Evolutionary conservation across 1,140 invertebrate genomes (phyloP).

Genomic region (Diuraphis noxia): DNA sequence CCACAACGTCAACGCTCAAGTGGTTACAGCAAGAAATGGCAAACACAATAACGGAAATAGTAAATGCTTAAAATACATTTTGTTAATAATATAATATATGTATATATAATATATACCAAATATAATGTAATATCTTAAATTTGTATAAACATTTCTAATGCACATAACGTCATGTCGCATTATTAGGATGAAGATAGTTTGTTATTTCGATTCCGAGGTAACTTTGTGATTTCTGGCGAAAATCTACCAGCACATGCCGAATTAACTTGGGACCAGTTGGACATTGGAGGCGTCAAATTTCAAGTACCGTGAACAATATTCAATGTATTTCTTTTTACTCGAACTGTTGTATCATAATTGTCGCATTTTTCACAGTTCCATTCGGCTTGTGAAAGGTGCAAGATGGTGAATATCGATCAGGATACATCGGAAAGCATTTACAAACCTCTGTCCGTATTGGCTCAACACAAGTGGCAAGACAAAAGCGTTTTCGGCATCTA

Average conservation of each 20-base stretch:
- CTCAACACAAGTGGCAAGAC: conserved; percentile 69
- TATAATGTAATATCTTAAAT: too few relatives aligned
- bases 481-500: conserved; percentile 81
- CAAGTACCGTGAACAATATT: conserved; percentile 63
- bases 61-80: background rate
- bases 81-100: background rate
- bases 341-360: too few relatives aligned
- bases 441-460: conserved; percentile 82
- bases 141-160: too few relatives aligned
- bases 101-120: too few relatives aligned
- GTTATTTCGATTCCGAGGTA: conserved; percentile 65
- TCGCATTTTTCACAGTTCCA: conserved; percentile 66
- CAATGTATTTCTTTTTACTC: background rate
- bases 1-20: conserved; percentile 75
- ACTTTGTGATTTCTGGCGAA: conserved; percentile 63
- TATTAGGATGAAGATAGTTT: conserved; percentile 61
- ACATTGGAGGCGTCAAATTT: conserved; percentile 72
- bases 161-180: too few relatives aligned
- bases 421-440: conserved; percentile 75
- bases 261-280: conserved; percentile 70
- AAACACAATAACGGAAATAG: conserved; percentile 57
- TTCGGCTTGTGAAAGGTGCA: conserved; percentile 82
- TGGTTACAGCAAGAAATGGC: conserved; percentile 69
- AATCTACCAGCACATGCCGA: conserved; percentile 62
- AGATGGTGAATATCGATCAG: conserved; percentile 94